Base-by-base conservation (phyloP, 2,888 invertebrate species). In the Calameuta idolon region DNA sequence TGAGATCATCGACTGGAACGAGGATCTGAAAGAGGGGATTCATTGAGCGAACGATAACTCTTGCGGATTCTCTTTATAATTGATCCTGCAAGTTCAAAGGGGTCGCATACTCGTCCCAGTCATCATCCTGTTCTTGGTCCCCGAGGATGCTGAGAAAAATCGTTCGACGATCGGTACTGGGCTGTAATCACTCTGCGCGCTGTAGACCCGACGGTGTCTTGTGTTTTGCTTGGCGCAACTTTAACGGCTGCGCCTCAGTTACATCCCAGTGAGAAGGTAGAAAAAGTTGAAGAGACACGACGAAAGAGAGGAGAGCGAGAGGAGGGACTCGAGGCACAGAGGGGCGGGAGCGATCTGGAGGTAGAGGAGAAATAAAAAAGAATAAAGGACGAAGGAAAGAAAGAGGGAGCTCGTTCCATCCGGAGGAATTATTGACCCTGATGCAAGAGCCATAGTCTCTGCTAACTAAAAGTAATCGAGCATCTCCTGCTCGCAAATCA, bases 161-260 rank as follows among this genome's bases (percentile, higher is more conserved):
- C 9, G 2, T 89, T 85, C 73, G 74, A 35, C 31, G 3, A 71
- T 71, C 34, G 15, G 12, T 12, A 71, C 71, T 71, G 31, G 31
- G 9, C 55, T 1, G 33, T 71, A 71, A 71, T 34, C 33, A 30
- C 71, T 31, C 23, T 23, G 71, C 12, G 33, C 71, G 31, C 5
- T 11, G 15, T 33, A 71, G 55, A 9, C 23, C 71, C 71, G 71
- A 71, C 34, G 71, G 71, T 31, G 31, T 12, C 30, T 33, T 12
- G 71, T 71, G 71, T 71, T 34, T 71, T 34, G 31, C 31, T 34
- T 5, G 1, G 23, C 23, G 55, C 55, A 23, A 23, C 55, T 55
- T 55, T 55, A 23, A 71, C 33, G 79, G 77, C 87, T 86, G 82
- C 83, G 83, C 81, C 83, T 83, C 83, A 84, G 83, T 85, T 85